Conservation (phyloP, 2,113 vertebrate species). For the Reinhardtius hippoglossoides region DNA sequence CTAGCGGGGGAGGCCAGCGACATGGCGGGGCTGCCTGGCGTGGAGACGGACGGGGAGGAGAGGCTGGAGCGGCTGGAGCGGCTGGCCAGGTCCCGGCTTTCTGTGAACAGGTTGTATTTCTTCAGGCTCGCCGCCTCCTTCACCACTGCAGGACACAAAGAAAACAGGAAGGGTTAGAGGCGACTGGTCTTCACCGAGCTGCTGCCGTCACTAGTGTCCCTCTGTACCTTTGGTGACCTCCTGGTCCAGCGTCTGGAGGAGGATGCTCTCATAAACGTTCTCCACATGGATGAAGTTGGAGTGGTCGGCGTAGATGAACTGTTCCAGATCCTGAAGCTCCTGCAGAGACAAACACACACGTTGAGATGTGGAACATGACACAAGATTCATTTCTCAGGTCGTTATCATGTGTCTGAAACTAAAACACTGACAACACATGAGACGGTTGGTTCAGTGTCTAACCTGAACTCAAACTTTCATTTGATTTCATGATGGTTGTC, state of each 20-base stretch:
- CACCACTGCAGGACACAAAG: constrained; percentile 84
- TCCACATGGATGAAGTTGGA: constrained; percentile 89
- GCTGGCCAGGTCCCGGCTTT: constrained; percentile 84
- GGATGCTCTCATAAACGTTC: constrained; percentile 91
- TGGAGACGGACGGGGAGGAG: constrained; percentile 79
- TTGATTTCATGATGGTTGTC: no score
- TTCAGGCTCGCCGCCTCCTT: constrained; percentile 89
- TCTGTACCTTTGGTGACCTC: constrained; percentile 88
- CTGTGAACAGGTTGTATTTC: constrained; percentile 91
- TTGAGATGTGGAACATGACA: no score
- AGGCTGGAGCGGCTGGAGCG: constrained; percentile 87
- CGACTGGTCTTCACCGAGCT: background rate
- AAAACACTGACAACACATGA: background rate
- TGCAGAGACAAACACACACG: constrained; percentile 48
- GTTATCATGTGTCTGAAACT: background rate
- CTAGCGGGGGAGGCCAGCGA: background rate
- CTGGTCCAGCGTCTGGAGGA: constrained; percentile 85
- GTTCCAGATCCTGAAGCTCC: constrained; percentile 89
- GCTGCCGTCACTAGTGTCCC: no score
- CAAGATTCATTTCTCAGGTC: no score
- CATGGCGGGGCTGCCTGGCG: constrained; percentile 82
- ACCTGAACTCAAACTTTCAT: no score
- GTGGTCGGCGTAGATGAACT: constrained; percentile 88
- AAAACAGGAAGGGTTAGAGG: constrained; percentile 2
- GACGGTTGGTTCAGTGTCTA: no score